Evolutionary conservation across 2,888 invertebrate genomes (phyloP).

Genomic region (Platycheirus albimanus): DNA sequence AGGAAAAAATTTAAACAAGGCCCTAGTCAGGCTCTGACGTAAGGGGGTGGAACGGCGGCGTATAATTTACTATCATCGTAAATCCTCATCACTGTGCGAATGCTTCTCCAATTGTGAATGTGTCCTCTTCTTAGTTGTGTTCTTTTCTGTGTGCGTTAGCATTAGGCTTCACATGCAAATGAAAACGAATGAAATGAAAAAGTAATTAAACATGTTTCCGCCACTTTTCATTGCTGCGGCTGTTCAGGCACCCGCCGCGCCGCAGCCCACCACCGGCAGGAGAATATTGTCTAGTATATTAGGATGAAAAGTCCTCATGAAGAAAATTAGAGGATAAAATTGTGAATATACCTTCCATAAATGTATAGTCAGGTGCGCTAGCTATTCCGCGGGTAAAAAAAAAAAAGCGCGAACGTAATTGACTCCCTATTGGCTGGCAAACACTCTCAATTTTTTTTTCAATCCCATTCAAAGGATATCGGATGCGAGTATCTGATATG

Average conservation of each 20-base stretch:
- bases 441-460: slow-evolving; percentile 37
- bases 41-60: no score
- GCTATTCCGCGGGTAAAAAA: slow-evolving; percentile 22
- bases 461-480: slow-evolving; percentile 31
- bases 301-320: slow-evolving; percentile 6
- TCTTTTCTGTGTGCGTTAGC: slow-evolving; percentile 10
- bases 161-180: slow-evolving; percentile 38
- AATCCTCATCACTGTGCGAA: slow-evolving; percentile 59
- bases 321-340: slow-evolving; percentile 34
- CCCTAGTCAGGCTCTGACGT: no score
- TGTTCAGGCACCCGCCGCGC: background rate
- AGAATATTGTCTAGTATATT: slow-evolving; percentile 26
- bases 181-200: slow-evolving; percentile 71
- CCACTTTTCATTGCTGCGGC: slow-evolving; percentile 43
- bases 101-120: slow-evolving; percentile 39
- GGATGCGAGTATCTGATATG: slow-evolving; percentile 24
- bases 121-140: slow-evolving; percentile 46
- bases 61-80: slow-evolving; percentile 68
- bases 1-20: slow-evolving; percentile 14
- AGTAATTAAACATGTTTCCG: slow-evolving; percentile 72
- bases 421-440: slow-evolving; percentile 67
- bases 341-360: slow-evolving; percentile 6
- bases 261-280: no score
- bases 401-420: slow-evolving; percentile 49
- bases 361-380: slow-evolving; percentile 40